A percentile compares a stretch with the other conserved stretches of the same genome.
Evolutionary conservation across 2,888 invertebrate species (phyloP).

Genomic region (Drosophila imparisetae): DNA sequence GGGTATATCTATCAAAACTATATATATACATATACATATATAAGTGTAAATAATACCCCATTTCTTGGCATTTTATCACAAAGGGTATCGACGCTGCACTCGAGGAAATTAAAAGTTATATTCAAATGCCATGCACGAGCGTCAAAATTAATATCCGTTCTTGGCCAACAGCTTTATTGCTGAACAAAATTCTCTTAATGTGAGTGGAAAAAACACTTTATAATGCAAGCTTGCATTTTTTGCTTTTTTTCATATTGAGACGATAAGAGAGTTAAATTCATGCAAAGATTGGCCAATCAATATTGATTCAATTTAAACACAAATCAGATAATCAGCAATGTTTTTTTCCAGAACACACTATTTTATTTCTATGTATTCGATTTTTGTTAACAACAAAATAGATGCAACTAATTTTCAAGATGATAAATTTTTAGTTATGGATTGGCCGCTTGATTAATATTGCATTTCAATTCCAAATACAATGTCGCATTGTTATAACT

Average conservation of each 20-base stretch:
- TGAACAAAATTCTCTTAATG: slow-evolving; percentile 3
- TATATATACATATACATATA: background rate
- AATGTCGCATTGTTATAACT: background rate
- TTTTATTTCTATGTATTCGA: background rate
- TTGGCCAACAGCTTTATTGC: slow-evolving; percentile 13
- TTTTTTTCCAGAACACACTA: background rate
- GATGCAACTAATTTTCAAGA: background rate
- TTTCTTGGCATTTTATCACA: background rate
- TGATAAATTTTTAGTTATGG: background rate
- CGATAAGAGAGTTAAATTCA: background rate
- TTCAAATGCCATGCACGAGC: slow-evolving; percentile 73
- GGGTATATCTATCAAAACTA: background rate
- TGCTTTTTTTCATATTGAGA: background rate
- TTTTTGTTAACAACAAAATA: background rate
- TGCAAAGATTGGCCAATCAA: background rate
- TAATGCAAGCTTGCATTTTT: background rate
- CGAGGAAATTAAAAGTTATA: slow-evolving; percentile 71
- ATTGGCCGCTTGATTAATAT: background rate
- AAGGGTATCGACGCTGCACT: slow-evolving; percentile 50
- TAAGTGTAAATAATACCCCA: background rate
- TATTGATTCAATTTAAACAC: background rate
- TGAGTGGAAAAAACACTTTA: background rate
- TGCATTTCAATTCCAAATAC: background rate
- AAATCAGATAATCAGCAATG: background rate
- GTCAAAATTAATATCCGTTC: slow-evolving; percentile 73